A percentile compares a stretch with the other conserved stretches of the same genome.
Conservation (phyloP, 2,113 vertebrate genomes). For the Struthio camelus region DNA sequence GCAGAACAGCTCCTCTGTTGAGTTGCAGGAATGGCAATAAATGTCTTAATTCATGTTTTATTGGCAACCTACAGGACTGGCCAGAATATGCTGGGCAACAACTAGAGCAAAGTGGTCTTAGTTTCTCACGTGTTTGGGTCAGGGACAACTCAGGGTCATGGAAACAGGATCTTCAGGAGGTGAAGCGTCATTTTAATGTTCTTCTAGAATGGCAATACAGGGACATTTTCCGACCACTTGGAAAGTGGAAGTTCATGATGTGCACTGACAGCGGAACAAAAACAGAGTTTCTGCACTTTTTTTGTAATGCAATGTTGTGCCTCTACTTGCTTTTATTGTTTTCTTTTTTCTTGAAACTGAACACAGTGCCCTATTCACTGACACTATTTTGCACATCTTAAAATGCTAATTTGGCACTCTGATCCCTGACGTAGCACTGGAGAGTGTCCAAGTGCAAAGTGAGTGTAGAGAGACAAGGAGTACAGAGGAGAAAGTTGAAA, state of each 20-base stretch:
- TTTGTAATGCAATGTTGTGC: background rate
- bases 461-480: background rate
- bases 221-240: background rate
- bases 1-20: background rate
- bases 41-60: background rate
- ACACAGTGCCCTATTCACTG: accelerated
- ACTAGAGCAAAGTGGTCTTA: background rate
- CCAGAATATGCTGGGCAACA: background rate
- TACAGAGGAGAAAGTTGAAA: background rate
- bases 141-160: background rate
- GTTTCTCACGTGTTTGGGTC: background rate
- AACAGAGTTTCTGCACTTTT: background rate
- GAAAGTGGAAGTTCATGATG: slow-evolving; percentile 2
- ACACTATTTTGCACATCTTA: background rate
- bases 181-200: background rate
- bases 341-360: background rate
- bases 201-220: background rate
- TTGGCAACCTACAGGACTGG: background rate
- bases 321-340: background rate
- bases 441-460: background rate
- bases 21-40: background rate
- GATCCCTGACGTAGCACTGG: background rate
- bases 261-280: background rate
- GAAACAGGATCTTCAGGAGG: background rate
- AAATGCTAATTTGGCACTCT: background rate